Evolutionary conservation across 2,797 vertebrate species (phyloP).

Genomic region (Garrulus glandarius): DNA sequence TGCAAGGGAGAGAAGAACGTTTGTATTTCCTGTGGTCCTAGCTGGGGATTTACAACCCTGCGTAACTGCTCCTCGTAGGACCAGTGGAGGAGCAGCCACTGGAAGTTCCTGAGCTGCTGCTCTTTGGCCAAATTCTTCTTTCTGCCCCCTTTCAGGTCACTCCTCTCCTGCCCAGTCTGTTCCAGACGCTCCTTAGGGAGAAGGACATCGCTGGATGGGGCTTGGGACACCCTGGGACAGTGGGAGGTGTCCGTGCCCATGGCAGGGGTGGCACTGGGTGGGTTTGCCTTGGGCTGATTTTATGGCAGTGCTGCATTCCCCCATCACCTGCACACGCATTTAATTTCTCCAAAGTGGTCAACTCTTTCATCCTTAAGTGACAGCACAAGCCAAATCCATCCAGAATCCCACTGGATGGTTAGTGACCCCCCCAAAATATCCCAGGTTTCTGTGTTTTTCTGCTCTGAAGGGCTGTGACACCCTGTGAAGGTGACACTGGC

Average conservation of each 20-base stretch:
- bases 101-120: background rate
- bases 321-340: background rate
- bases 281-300: no score
- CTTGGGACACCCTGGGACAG: no score
- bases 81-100: background rate
- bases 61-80: background rate
- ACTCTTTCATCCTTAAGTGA: background rate
- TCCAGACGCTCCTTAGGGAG: background rate
- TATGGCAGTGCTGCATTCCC: no score
- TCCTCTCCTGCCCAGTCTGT: background rate
- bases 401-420: background rate
- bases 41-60: background rate
- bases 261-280: background rate
- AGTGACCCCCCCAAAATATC: background rate
- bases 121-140: background rate
- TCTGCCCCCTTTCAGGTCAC: background rate
- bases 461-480: background rate
- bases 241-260: background rate
- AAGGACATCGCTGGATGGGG: accelerated
- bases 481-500: background rate
- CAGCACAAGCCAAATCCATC: background rate
- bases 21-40: background rate
- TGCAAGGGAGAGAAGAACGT: background rate
- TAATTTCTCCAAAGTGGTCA: background rate
- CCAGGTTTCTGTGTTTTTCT: background rate